Conservation (phyloP, 2,113 vertebrate species). For the Epinephelus lanceolatus region DNA sequence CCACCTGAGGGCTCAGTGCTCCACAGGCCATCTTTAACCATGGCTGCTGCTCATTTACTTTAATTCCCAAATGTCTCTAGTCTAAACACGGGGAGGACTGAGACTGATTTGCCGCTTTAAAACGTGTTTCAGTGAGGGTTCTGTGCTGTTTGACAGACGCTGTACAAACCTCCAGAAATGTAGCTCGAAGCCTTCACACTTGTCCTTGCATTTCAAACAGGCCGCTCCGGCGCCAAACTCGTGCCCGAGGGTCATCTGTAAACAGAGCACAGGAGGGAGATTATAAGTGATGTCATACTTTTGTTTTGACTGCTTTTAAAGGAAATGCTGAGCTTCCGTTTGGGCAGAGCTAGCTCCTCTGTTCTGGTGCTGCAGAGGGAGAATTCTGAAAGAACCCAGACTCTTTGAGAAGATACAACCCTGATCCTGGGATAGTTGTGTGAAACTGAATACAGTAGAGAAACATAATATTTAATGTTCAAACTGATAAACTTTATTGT, state of each 20-base stretch:
- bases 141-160: neutral
- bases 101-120: neutral
- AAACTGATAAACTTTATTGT: too few relatives aligned
- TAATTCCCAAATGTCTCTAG: neutral
- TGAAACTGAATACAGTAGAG: too few relatives aligned
- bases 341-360: too few relatives aligned
- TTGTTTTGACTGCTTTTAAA: neutral
- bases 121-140: neutral
- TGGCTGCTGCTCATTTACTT: neutral
- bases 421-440: too few relatives aligned
- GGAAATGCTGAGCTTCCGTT: neutral
- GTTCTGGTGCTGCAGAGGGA: neutral
- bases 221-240: conserved; percentile 95
- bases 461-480: too few relatives aligned
- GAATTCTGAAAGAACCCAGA: neutral
- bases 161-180: conserved; percentile 96
- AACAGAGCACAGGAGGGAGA: conserved; percentile 38
- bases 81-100: neutral
- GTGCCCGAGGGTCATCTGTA: conserved; percentile 95
- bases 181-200: conserved; percentile 97
- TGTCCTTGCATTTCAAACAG: conserved; percentile 97
- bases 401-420: neutral
- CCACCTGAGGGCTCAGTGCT: neutral
- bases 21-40: neutral
- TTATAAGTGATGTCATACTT: neutral